Conservation (phyloP, 2,888 invertebrate species). For the Drosophila vallismaia region DNA sequence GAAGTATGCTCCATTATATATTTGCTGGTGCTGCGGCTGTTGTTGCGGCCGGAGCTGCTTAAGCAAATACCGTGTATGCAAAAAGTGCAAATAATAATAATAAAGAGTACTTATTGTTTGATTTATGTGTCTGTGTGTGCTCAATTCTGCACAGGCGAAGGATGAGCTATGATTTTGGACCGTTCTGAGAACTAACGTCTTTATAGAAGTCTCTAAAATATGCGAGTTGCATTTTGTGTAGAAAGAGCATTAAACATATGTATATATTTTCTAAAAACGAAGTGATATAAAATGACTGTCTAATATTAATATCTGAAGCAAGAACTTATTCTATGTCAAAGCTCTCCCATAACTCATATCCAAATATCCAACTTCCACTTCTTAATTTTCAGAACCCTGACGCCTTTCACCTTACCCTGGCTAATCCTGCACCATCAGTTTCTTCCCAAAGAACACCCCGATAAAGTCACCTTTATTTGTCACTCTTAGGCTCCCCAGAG, state of each 20-base stretch:
- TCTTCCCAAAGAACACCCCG: constrained; percentile 37
- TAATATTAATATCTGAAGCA: background rate
- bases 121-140: constrained; percentile 84
- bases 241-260: no score
- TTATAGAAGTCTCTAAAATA: background rate
- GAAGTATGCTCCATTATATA: constrained; percentile 71
- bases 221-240: background rate
- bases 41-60: constrained; percentile 61
- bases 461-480: constrained; percentile 78
- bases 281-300: no score
- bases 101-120: constrained; percentile 84
- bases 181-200: background rate
- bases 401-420: background rate
- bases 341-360: background rate
- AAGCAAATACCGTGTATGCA: constrained; percentile 77
- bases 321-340: background rate
- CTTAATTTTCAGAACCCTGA: constrained; percentile 1
- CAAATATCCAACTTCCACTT: background rate
- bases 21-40: constrained; percentile 45
- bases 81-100: constrained; percentile 83
- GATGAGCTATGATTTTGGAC: constrained; percentile 32
- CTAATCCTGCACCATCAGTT: constrained; percentile 64
- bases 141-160: constrained; percentile 53
- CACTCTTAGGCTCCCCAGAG: constrained; percentile 64
- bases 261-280: background rate